Base-by-base conservation (phyloP, 2,113 vertebrate genomes). In the Cephalopterus ornatus region DNA sequence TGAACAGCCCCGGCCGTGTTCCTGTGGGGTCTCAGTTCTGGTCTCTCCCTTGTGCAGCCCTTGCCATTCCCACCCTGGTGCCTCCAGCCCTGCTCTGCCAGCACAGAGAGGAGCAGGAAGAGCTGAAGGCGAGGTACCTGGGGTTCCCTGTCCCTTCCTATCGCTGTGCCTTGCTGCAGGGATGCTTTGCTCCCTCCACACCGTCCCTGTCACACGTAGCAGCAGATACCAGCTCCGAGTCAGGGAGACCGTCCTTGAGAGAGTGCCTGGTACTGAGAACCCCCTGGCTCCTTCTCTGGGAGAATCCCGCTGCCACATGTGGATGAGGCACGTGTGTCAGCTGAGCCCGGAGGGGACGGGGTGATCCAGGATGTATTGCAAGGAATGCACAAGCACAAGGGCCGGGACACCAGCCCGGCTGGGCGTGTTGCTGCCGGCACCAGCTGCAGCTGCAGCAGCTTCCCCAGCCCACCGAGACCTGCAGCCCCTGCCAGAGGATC, bases 1-100 rank as follows among this genome's bases (percentile, higher is more conserved):
- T 8, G 18, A 11, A 8, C 0, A 0, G 26, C 7, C 24, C 56
- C 2, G 3, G 9, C 10, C 0, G 0, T 12, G 67, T 3, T 72
- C 23, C 42, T 72, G 7, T 1, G 13, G 56, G 62, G 13, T 50
- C 61, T 47, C 74, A 27, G 79, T 44, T 52, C 42, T 9, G 16
- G 9, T 37, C 4, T n/a, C 27, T 56, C 19, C 62, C 56, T 46
- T 10, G 61, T 15, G n/a, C 46, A 56, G n/a, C 61, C 9, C 2
- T 58, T 75, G 46, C 68, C 77, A 1, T 35, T 58, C 63, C 37
- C 67, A 5, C 7, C 27, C 9, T 0, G 2, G 24, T 9, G 14
- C 28, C 19, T 67, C 37, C 73, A 56, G 49, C 22, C 18, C 5
- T 6, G 28, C 35, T 74, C 41, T 37, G 56, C 68, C 2, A 0